Percentiles rank a stretch among this genome's conserved stretches.
Conservation (phyloP, 1,140 invertebrate genomes). For the Drosophila mauritiana region DNA sequence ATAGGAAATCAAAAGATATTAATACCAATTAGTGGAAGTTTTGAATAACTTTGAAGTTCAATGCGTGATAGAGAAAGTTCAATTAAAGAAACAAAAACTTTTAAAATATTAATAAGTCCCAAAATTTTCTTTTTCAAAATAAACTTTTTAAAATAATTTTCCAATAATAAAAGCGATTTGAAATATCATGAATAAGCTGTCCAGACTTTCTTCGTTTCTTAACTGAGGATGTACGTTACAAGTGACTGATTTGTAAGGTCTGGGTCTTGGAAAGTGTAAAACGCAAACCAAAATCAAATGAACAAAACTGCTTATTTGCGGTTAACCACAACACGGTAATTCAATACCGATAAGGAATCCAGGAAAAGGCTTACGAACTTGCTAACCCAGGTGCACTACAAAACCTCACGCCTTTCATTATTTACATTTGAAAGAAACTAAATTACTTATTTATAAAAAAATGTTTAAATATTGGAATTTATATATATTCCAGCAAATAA, state of each 20-base stretch:
- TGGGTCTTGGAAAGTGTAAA: slow-evolving; percentile 55
- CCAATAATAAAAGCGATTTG: too few relatives aligned
- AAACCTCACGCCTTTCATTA: not conserved
- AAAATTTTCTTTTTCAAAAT: too few relatives aligned
- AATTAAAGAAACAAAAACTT: not conserved
- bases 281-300: slow-evolving; percentile 64
- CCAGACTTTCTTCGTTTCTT: not conserved
- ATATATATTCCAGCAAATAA: too few relatives aligned
- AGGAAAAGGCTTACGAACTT: slow-evolving; percentile 4
- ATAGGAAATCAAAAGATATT: not conserved
- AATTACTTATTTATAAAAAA: too few relatives aligned
- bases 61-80: not conserved
- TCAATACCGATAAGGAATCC: slow-evolving; percentile 46
- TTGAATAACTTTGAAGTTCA: not conserved
- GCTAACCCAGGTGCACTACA: slow-evolving; percentile 37
- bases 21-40: not conserved
- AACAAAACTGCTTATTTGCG: slow-evolving; percentile 75
- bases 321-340: slow-evolving; percentile 76
- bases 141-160: too few relatives aligned
- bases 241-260: slow-evolving; percentile 45
- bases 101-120: too few relatives aligned
- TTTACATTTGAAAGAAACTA: not conserved
- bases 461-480: too few relatives aligned
- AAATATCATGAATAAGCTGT: not conserved
- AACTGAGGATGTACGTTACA: slow-evolving; percentile 50